phyloP scores from a whole-genome alignment of 2,888 invertebrate species.

The Spisula solida region DNA sequence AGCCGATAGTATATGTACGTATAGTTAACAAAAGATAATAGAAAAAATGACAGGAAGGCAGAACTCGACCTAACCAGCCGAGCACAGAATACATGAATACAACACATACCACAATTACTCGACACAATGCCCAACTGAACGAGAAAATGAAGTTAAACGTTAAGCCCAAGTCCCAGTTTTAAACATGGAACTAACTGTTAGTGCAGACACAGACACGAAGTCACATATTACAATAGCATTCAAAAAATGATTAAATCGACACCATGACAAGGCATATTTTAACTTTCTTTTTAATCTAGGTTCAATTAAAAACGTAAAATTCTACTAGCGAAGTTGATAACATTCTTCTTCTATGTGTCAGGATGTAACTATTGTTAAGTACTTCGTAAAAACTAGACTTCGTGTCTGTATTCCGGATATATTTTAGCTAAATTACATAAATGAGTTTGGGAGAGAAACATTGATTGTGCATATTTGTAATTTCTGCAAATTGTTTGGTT shows the following conservation, averaged over 20 bases:
- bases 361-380: background rate
- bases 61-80: too few species aligned
- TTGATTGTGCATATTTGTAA: conserved; percentile 2
- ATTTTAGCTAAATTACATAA: conserved; percentile 10
- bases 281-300: conserved; percentile 19
- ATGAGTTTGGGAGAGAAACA: background rate
- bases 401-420: conserved; percentile 12
- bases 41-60: too few species aligned
- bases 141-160: too few species aligned
- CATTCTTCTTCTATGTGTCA: conserved; percentile 3
- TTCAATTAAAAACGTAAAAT: conserved; percentile 14
- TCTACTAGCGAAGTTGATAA: background rate
- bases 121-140: too few species aligned
- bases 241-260: background rate
- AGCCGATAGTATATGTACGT: too few species aligned
- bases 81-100: too few species aligned
- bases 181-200: too few species aligned
- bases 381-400: conserved; percentile 14
- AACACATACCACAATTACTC: too few species aligned
- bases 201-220: too few species aligned
- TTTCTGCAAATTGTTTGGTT: background rate
- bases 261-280: conserved; percentile 8
- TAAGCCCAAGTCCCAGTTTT: too few species aligned
- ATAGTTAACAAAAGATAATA: too few species aligned
- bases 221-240: background rate